Percentiles rank a stretch among this genome's conserved stretches.
These are phyloP conservation scores for Blomia tropicalis DNA, from an alignment of 2,888 invertebrate genomes.

Conservation along the genomic window DNA sequence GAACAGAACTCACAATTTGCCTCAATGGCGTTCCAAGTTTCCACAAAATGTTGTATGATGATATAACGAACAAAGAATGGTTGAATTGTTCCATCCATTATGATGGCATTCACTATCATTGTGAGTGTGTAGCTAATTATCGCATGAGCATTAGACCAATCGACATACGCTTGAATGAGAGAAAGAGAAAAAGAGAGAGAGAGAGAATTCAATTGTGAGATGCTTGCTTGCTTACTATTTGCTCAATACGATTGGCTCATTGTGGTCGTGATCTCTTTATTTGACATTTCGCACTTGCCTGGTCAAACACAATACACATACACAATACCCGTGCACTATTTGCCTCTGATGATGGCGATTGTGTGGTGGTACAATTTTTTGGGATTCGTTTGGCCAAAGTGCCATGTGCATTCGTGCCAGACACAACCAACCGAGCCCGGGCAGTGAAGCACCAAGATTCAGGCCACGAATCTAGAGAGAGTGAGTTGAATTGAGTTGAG, in stretches of 20 bases:
- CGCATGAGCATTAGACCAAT: no score
- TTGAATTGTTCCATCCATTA: background rate
- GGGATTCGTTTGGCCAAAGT: background rate
- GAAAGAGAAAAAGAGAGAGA: no score
- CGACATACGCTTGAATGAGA: no score
- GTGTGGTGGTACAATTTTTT: background rate
- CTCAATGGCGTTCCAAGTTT: no score
- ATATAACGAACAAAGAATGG: no score
- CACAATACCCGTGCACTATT: background rate
- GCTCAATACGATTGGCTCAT: background rate
- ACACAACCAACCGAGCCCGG: no score
- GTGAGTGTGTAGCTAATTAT: no score
- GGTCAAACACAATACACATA: background rate
- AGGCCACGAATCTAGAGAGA: background rate
- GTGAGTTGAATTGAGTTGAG: background rate
- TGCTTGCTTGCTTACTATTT: background rate
- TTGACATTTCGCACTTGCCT: slow-evolving; percentile 4
- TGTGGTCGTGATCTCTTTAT: background rate
- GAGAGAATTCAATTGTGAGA: background rate
- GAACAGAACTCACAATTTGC: no score
- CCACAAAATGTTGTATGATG: no score
- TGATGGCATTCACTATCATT: no score
- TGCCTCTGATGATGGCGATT: background rate
- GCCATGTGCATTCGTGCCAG: background rate
- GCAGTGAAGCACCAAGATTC: background rate